Base-by-base conservation (phyloP, 2,113 vertebrate genomes). In the Zosterops japonicus region DNA sequence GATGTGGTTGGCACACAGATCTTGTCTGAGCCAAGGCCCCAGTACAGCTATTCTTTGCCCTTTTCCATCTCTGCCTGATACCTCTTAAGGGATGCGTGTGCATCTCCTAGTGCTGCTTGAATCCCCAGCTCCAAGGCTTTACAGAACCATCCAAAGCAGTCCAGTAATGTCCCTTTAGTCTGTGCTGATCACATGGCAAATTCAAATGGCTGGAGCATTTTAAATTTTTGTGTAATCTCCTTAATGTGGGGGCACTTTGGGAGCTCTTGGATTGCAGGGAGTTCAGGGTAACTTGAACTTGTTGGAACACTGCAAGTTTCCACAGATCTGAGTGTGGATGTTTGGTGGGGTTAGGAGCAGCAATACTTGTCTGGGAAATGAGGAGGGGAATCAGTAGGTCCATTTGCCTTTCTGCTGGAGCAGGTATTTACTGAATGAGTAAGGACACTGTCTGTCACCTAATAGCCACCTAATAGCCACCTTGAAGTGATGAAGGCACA, bases 181-280 rank as follows among this genome's bases (percentile, higher is more conserved):
- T 60, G 24, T 59, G 56, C 81, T 56, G 84, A 83, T 90, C 91
- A 76, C 74, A 86, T 90, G 94, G 59, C 28, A 1, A 77, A 82
- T 96, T 95, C 74, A 96, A 95, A 95, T 97, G 70, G 75, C 92
- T 97, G n/a, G 84, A 96, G 67, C 92, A 87, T 88, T 97, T 97
- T 89, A 90, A 93, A 96, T 97, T 97, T 97, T 96, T 96, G 36
- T 80, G 72, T 97, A 96, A 96, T 96, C 92, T 95, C 83, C 88
- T 97, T 97, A 97, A 88, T 94, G 79, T 94, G 70, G 63, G 71
- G 83, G 70, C 53, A 94, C 80, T 92, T 94, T 18, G 39, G 46
- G 57, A 92, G 83, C 69, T 96, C 96, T 85, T 64, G 6, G 84
- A 96, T 94, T 92, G 59, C 64, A 94, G 63, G 68, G 88, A 93